Evolutionary conservation across 2,113 vertebrate genomes (phyloP), one percentile per base, ranked within the genome.

Genomic region (Podarcis muralis): DNA sequence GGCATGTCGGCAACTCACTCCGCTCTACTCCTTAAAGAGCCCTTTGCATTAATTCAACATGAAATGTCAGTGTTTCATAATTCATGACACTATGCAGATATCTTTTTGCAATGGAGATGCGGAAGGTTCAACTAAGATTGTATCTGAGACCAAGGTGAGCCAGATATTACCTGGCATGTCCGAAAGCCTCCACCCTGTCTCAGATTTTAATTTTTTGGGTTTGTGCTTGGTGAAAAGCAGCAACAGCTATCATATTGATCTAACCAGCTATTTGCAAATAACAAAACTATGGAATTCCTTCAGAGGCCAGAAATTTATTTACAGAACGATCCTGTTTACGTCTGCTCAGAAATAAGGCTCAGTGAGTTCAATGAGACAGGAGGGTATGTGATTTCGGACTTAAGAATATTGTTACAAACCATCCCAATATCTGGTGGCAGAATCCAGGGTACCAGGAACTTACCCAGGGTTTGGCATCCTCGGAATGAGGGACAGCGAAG

Each of bases 21-120:
- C 89, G 89, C 95, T 93, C 4, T 72, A 86, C 86, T 30, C 1
- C 86, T 91, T 88, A 95, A 96, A 92, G 90, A 95, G 90, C 32
- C 75, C 66, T 91, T 95, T 93, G 90, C 53, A 89, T 93, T 87
- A 95, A 95, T 93, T 95, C 86, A 94, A 93, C 95, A 87, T 91
- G 90, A 94, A 97, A 94, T 82, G 87, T 92, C 88, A 90, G 37
- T 93, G 77, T 92, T 96, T 91, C 89, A 96, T 96, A 95, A 96
- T 96, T 97, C 93, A 93, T 93, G 90, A 72, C 69, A 90, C 57
- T 93, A 88, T 81, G 82, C 83, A 69, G 83, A 90, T 81, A 88
- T 93, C 93, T 93, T 94, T 88, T 93, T 95, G 94, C 92, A 95
- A 89, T 87, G 92, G 88, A 68, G 83, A 40, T 12, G 75, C 92